Evolutionary conservation across 2,113 vertebrate species (phyloP), one percentile per base, ranked within the genome.

Genomic region (Cheilinus undulatus): DNA sequence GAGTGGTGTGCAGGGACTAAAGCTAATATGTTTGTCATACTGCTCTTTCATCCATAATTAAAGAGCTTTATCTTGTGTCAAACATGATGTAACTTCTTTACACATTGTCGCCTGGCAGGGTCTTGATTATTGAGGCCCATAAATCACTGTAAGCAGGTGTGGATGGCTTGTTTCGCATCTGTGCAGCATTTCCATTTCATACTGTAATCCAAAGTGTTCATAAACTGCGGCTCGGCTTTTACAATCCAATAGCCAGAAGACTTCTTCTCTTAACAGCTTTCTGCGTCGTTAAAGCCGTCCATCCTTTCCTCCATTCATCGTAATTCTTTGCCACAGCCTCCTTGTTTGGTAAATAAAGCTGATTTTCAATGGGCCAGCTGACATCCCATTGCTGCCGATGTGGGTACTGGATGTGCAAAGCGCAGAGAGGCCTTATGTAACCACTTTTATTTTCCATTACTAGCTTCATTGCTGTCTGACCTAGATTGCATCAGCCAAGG

Each of bases 381-480:
- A 86, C 79, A 69, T 78, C 77, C 76, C 69, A 80, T 82, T 67
- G 84, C 78, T 83, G 78, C 76, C 45, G 77, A 80, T 82, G 87
- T 84, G 88, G 87, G 90, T 78, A 84, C 79, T 77, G 76, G 86
- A 87, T 89, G 88, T 92, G 85, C 86, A 71, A 60, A 78, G 85
- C 72, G 28, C 69, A 77, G 65, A 84, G 85, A 87, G 89, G 71
- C 68, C 86, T 93, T 93, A 93, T 92, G 90, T 89, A 93, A 93
- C 88, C 89, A 77, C 91, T 92, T 91, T 91, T 90, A 92, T 92
- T 92, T 90, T 92, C 83, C 89, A 91, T 89, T 90, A 92, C 92
- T 91, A 85, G 78, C 89, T 89, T 88, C 88, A 87, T 86, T 90
- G 92, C 87, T 72, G 89, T 92, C 90, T 93, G 92, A 92, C 92